Percentiles rank a stretch among this genome's conserved stretches.
These are phyloP conservation scores for Heliconius nattereri DNA, from an alignment of 1,140 invertebrate species.

Conservation along the genomic window DNA sequence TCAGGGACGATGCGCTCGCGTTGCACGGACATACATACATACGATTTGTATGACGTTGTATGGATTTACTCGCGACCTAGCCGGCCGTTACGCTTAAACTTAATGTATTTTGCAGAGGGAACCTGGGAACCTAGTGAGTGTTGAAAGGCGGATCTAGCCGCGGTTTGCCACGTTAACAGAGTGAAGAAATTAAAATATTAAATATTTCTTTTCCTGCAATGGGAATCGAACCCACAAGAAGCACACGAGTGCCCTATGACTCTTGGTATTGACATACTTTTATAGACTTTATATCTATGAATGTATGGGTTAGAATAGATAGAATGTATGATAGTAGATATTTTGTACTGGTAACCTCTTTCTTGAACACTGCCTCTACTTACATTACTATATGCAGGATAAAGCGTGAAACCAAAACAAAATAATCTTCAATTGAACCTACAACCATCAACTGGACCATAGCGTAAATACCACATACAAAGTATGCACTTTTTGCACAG, in stretches of 20 bases:
- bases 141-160: no score
- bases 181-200: no score
- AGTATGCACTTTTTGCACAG: constrained; percentile 13
- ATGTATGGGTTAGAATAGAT: neutral
- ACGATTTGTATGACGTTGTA: constrained; percentile 34
- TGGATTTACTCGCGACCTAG: neutral
- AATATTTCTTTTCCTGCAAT: no score
- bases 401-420: no score
- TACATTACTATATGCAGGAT: no score
- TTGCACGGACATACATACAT: constrained; percentile 22
- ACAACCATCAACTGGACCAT: neutral
- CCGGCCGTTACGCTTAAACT: no score
- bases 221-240: no score
- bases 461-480: neutral
- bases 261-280: neutral
- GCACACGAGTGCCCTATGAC: no score
- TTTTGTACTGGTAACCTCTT: neutral
- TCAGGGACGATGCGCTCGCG: constrained; percentile 45
- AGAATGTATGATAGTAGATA: neutral
- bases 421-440: neutral
- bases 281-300: neutral
- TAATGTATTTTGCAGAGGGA: no score
- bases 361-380: neutral
- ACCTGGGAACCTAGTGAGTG: no score
- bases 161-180: no score